Conservation (phyloP, 1,140 invertebrate species). For the Drosophila pruinosa region DNA sequence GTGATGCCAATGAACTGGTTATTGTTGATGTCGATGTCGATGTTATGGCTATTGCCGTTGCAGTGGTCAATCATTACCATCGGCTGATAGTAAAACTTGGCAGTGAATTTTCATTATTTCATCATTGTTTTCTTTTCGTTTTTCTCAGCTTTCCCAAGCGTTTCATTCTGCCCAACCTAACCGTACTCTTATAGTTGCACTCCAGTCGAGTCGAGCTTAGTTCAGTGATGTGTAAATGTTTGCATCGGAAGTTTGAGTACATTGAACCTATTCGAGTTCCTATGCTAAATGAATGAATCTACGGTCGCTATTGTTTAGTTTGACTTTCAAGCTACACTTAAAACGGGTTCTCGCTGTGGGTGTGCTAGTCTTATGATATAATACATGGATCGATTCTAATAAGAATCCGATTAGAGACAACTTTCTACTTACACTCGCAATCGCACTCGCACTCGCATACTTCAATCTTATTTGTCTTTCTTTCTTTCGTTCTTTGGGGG, state of each 20-base stretch:
- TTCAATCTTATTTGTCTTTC: conserved; percentile 2
- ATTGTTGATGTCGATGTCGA: not conserved
- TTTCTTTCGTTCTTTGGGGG: not conserved
- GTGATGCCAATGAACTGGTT: conserved; percentile 13
- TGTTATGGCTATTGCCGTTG: not conserved
- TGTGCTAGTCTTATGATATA: conserved; percentile 9
- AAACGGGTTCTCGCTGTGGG: conserved; percentile 15
- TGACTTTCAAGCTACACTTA: not conserved
- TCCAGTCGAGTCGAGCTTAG: conserved; percentile 8
- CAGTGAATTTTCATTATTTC: conserved; percentile 16
- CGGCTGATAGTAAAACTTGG: not conserved
- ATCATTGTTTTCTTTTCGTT: conserved; percentile 19
- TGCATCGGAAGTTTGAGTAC: conserved; percentile 34
- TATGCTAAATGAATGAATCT: conserved; percentile 13
- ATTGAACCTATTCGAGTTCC: conserved; percentile 31
- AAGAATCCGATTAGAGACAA: conserved; percentile 7
- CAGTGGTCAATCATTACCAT: conserved; percentile 21
- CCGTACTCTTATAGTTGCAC: conserved; percentile 14
- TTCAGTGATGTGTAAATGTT: conserved; percentile 38
- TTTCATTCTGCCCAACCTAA: not conserved
- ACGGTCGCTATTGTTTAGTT: not conserved
- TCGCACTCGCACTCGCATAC: not conserved
- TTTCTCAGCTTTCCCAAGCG: conserved; percentile 9
- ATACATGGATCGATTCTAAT: conserved; percentile 5
- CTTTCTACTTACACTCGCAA: not conserved